Evolutionary conservation across 2,888 invertebrate species (phyloP), one percentile per base, ranked within the genome.

Genomic region (Biston betularia): DNA sequence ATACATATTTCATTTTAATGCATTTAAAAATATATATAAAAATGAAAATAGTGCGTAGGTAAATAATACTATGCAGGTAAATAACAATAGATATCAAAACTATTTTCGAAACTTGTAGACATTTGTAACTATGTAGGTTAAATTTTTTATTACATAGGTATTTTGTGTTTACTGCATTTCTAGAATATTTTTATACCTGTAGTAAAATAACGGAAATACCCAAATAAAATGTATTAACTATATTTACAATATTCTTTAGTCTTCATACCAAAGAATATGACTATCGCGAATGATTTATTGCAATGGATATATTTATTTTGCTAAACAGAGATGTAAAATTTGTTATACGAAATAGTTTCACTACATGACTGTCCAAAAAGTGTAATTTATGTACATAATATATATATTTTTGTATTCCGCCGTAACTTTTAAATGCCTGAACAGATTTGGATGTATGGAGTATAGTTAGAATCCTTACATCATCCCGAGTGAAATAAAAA

Each of bases 181-280:
- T 54, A 33, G 33, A 42, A 54, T 54, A 12, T 54, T 24, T 38
- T 35, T 38, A 53, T 40, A 38, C 15, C 15, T 14, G 12, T 33
- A 10, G 12, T 54, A 15, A 33, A 54, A 40, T 42, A 4, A 54
- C 38, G 42, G 54, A 12, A 54, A 54, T 24, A 42, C 33, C 54
- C 42, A 54, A 54, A 6, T 38, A 49, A 46, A 40, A 35, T 46
- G 33, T 50, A 44, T 54, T 40, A 50, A 50, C 24, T 14, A 33
- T 54, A 54, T 54, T 54, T 54, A 42, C 54, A 8, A 54, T 42
- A 54, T 54, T 54, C 54, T 54, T 54, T 54, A 54, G 54, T 12
- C n/a, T 44, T 44, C 10, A 35, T 15, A 24, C 14, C 42, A 42
- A 52, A 52, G 44, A 52, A 45, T 14, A 9, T n/a, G 34, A 33